phyloP scores from a whole-genome alignment of 2,113 vertebrate species.

The Caranx ignobilis region DNA sequence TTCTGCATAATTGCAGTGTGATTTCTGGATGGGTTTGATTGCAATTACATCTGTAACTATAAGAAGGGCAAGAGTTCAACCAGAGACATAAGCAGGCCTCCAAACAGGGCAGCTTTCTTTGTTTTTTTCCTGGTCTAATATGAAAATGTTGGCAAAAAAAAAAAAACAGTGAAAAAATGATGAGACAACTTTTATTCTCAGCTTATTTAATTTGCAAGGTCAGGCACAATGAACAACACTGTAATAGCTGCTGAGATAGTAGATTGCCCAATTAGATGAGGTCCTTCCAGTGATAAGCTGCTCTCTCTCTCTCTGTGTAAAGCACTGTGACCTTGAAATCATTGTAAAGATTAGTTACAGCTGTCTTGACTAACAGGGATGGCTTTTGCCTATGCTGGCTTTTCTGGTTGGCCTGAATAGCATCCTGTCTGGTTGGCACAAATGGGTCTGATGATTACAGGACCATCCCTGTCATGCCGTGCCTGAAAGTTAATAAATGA shows the following conservation, averaged over 20 bases:
- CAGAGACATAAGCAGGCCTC: constrained; percentile 36
- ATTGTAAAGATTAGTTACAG: constrained; percentile 64
- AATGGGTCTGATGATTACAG: constrained; percentile 24
- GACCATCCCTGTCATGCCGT: constrained; percentile 27
- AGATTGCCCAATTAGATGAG: constrained; percentile 68
- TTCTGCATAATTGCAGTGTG: constrained; percentile 73
- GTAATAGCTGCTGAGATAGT: constrained; percentile 64
- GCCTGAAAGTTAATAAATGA: no score
- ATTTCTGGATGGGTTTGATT: constrained; percentile 68
- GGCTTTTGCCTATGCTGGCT: constrained; percentile 32
- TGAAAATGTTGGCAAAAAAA: constrained; percentile 28
- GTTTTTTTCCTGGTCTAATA: constrained; percentile 41
- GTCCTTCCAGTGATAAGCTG: constrained; percentile 58
- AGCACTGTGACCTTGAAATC: constrained; percentile 71
- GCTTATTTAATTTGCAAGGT: constrained; percentile 75
- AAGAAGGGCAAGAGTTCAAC: constrained; percentile 64
- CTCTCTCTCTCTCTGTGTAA: constrained; percentile 44
- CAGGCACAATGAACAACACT: constrained; percentile 55
- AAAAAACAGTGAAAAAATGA: constrained; percentile 40
- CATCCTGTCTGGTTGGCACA: constrained; percentile 32
- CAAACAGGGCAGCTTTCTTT: constrained; percentile 34
- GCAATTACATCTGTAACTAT: constrained; percentile 54
- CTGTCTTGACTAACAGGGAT: constrained; percentile 39
- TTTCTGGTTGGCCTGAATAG: constrained; percentile 17
- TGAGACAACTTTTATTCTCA: constrained; percentile 52